These are phyloP conservation scores for Fragariocoptes setiger DNA, from an alignment of 1,140 invertebrate genomes.

Conservation along the genomic window DNA sequence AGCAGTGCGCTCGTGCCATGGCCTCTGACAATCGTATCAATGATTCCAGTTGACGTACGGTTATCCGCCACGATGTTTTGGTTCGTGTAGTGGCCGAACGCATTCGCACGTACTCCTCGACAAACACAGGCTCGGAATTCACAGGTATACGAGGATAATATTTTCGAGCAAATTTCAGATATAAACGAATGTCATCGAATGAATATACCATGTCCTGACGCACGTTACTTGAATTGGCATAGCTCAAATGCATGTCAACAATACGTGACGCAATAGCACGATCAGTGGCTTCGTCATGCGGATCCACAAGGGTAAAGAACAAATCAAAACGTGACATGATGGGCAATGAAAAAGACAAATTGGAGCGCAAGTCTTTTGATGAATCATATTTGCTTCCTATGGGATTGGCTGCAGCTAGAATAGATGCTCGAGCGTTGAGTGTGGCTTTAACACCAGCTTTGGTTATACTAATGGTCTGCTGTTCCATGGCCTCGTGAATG, in stretches of 20 bases:
- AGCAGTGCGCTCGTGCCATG: conserved; percentile 78
- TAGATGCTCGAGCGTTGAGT: conserved; percentile 83
- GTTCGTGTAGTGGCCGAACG: conserved; percentile 34
- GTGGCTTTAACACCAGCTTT: conserved; percentile 91
- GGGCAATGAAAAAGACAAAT: conserved; percentile 65
- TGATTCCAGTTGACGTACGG: conserved; percentile 93
- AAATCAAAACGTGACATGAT: conserved; percentile 98
- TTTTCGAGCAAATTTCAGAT: conserved; percentile 78
- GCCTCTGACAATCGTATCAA: conserved; percentile 83
- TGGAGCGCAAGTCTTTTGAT: conserved; percentile 72
- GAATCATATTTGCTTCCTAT: conserved; percentile 79
- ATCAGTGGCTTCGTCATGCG: conserved; percentile 72
- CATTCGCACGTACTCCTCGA: conserved; percentile 58
- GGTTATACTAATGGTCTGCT: conserved; percentile 93
- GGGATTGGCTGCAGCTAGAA: conserved; percentile 90
- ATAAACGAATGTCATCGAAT: conserved; percentile 54
- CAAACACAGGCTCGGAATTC: conserved; percentile 49
- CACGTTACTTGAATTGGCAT: conserved; percentile 17
- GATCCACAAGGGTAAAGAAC: conserved; percentile 89
- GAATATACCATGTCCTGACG: conserved; percentile 40
- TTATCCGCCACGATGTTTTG: conserved; percentile 62
- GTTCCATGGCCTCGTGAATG: conserved; percentile 99
- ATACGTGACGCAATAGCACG: conserved; percentile 86
- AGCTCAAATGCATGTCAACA: conserved; percentile 63
- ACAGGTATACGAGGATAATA: conserved; percentile 54